These are phyloP conservation scores for Gonatopus flavifemur DNA, from an alignment of 1,140 invertebrate genomes.

Conservation along the genomic window DNA sequence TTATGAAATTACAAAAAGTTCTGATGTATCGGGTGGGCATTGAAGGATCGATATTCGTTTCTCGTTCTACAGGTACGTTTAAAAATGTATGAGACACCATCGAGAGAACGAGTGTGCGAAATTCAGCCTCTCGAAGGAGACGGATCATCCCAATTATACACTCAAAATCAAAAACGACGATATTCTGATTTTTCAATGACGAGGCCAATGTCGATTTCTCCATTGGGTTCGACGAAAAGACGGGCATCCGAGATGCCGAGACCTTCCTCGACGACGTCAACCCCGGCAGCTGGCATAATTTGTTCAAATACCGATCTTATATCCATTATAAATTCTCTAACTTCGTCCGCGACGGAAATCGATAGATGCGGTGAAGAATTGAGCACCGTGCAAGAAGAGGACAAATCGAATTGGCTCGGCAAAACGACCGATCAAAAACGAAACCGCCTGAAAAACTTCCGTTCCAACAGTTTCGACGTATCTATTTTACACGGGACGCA, in stretches of 20 bases:
- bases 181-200: constrained; percentile 72
- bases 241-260: constrained; percentile 69
- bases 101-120: constrained; percentile 77
- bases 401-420: constrained; percentile 27
- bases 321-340: constrained; percentile 75
- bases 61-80: constrained; percentile 60
- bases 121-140: constrained; percentile 72
- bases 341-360: constrained; percentile 78
- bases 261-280: constrained; percentile 26
- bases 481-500: constrained; percentile 66
- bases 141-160: constrained; percentile 62
- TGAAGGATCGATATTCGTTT: no score
- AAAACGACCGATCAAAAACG: constrained; percentile 55
- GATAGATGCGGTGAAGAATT: constrained; percentile 55
- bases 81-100: constrained; percentile 77
- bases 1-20: no score
- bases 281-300: constrained; percentile 63
- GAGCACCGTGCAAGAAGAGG: constrained; percentile 29
- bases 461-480: constrained; percentile 81
- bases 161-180: constrained; percentile 61
- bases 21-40: no score
- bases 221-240: constrained; percentile 34
- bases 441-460: constrained; percentile 63
- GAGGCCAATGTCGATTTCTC: constrained; percentile 50
- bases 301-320: constrained; percentile 79